phyloP scores from a whole-genome alignment of 2,888 invertebrate species.

The Chaetogeoica ovagalla region DNA sequence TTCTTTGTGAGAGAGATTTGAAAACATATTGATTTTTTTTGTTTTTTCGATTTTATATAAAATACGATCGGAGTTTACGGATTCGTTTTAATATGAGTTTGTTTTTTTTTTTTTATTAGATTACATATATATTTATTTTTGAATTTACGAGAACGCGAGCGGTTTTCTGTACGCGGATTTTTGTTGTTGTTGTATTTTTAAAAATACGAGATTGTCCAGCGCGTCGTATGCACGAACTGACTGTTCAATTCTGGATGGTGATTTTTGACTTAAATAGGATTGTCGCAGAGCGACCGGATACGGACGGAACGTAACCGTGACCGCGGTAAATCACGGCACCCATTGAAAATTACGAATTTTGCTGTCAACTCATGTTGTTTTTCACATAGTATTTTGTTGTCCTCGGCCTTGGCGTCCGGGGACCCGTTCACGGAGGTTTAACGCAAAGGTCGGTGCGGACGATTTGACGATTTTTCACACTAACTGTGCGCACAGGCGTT shows the following conservation, averaged over 20 bases:
- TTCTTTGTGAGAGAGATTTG: constrained; percentile 3
- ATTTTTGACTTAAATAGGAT: constrained; percentile 13
- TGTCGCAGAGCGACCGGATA: background rate
- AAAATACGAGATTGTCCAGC: background rate
- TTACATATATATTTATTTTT: too few relatives aligned
- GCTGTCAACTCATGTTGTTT: constrained; percentile 20
- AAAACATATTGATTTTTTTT: too few relatives aligned
- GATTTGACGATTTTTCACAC: too few relatives aligned
- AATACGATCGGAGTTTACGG: background rate
- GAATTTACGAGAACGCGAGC: too few relatives aligned
- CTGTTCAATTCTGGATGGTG: background rate
- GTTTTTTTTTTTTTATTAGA: too few relatives aligned
- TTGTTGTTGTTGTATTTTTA: too few relatives aligned
- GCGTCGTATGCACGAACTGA: background rate
- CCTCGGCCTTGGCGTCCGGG: constrained; percentile 2
- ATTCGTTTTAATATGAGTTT: too few relatives aligned
- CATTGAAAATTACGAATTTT: constrained; percentile 8
- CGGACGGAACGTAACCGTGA: constrained; percentile 24
- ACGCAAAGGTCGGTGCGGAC: too few relatives aligned
- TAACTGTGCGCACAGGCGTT: too few relatives aligned
- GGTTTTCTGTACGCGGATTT: too few relatives aligned
- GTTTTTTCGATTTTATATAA: background rate
- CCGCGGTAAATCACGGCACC: constrained; percentile 5
- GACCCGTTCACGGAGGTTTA: too few relatives aligned
- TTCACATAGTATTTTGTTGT: too few relatives aligned